Evolutionary conservation across 2,113 vertebrate genomes (phyloP), one percentile per base, ranked within the genome.

Genomic region (Gavia stellata): DNA sequence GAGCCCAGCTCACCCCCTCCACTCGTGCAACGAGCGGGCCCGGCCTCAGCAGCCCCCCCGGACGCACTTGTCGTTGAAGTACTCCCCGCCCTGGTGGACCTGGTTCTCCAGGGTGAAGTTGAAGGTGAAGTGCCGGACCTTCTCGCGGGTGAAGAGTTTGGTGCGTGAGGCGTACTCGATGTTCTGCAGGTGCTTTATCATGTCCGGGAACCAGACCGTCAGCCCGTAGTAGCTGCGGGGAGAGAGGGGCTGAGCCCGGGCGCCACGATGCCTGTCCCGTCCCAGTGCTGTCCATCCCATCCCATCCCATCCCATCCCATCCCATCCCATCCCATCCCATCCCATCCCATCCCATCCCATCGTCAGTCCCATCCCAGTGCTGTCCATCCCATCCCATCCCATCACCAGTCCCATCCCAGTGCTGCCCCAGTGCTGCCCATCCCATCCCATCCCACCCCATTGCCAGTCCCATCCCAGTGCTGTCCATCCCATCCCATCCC

Each of bases 81-180:
- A 99, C 91, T 99, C 98, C 10, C 99, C 99, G 3, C 99, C 98
- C n/a, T 97, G 98, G 97, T 99, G 99, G 96, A 99, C 97, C 97
- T 99, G 99, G 97, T 99, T 99, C 96, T 99, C 99, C 97, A 99
- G 97, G 7, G 99, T 99, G 98, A 99, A 99, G 98, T 99, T 99
- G 89, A 99, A 99, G 88, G 99, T 99, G 95, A 99, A 98, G 8
- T 99, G 99, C 31, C 99, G 98, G 12, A 99, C 99, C 6, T 97
- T 98, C 98, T 99, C 99, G 31, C 98, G 98, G 18, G 98, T 96
- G 65, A 99, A 99, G 85, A 99, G 96, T 93, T 99, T 99, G 20
- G 99, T 99, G 92, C 99, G 99, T 0, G 99, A 98, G 4, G 98
- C 96, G 1, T 99, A 99, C 81, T 99, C 99, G 47, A 99, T 98